These are phyloP conservation scores for Pararge aegeria DNA, from an alignment of 1,140 invertebrate genomes.

Conservation along the genomic window DNA sequence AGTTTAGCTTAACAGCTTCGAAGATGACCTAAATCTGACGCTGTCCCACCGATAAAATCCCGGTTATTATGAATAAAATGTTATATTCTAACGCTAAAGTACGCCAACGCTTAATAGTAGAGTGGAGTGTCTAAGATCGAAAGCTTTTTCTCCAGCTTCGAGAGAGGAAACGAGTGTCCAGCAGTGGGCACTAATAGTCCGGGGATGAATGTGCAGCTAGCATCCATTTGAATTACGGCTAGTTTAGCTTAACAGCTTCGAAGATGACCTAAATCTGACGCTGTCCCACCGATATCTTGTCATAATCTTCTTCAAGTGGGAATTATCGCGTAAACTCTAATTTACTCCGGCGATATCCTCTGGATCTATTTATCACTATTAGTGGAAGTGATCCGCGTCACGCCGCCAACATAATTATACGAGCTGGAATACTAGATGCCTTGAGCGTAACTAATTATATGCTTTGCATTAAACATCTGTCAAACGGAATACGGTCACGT, in stretches of 20 bases:
- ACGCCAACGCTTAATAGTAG: too few relatives aligned
- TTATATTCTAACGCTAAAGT: too few relatives aligned
- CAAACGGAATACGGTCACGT: neutral
- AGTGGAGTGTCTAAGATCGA: too few relatives aligned
- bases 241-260: neutral
- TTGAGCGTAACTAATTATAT: constrained; percentile 37
- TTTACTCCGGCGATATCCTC: constrained; percentile 1
- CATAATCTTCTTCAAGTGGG: neutral
- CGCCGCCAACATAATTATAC: constrained; percentile 52
- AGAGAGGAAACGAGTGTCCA: too few relatives aligned
- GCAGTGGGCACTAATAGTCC: too few relatives aligned
- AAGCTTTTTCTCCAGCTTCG: too few relatives aligned
- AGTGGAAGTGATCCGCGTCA: constrained; percentile 58
- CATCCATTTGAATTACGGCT: neutral
- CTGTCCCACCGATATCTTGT: neutral
- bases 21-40: neutral
- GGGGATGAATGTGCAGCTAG: too few relatives aligned
- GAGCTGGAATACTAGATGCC: constrained; percentile 54
- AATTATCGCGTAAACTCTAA: constrained; percentile 15
- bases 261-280: neutral
- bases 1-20: neutral
- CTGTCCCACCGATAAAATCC: neutral
- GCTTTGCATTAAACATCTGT: constrained; percentile 8
- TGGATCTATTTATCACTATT: constrained; percentile 66
- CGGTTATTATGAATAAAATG: too few relatives aligned